Base-by-base conservation (phyloP, 2,113 vertebrate species). In the Protobothrops flavoviridis region DNA sequence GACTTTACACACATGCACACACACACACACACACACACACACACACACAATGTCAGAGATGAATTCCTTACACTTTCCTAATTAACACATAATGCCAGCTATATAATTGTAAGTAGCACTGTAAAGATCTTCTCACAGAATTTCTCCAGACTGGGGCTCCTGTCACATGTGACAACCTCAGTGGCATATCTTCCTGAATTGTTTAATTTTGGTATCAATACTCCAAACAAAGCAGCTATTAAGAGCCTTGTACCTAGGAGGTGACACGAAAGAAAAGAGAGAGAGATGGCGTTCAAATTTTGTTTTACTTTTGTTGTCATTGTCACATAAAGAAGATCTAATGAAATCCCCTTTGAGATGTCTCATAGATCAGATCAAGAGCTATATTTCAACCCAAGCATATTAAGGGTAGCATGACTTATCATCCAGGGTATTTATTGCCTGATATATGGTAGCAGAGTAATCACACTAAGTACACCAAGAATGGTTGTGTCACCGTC, bases 371-470 rank as follows among this genome's bases (percentile, higher is more conserved):
- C 88, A 86, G 12, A 12, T 74, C 1, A n/a, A 96, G 92, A 92
- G 53, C 4, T n/a, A 0, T 45, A 91, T 94, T 95, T 95, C 92
- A 94, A 94, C 33, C 59, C 59, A 74, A 93, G 53, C 48, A 33
- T 92, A 5, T 55, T 23, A 2, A n/a, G 33, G 20, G 8, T n/a
- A 53, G 69, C 88, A 64, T 90, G 69, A 92, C 87, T 92, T 92
- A 90, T 89, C 91, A 64, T 64, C 59, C 48, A 86, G 43, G 48
- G 92, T 96, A 92, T 92, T 94, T 95, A 87, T 57, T 94, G 33
- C 4, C 0, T 69, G 69, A 94, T 85, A 61, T 17, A 17, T 20
- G n/a, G 88, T 33, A 50, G 13, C n/a, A 45, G 45, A 90, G 93
- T 0, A 0, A 81, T 33, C 91, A 93, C 5, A 20, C 1, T 1